Conservation (phyloP, 2,888 invertebrate species). For the Mimachlamys varia region DNA sequence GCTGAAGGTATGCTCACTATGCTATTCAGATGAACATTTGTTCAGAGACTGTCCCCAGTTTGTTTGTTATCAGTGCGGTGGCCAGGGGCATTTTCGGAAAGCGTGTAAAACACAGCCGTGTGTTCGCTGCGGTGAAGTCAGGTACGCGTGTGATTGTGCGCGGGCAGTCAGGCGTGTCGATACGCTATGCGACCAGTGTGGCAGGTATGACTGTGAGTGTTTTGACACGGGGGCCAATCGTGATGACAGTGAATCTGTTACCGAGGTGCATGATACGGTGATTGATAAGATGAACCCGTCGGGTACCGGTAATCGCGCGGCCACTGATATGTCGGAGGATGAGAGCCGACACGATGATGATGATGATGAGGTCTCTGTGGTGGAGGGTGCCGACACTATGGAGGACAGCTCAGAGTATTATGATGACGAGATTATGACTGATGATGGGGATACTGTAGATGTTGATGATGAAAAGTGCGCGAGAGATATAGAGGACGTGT, state of each 20-base stretch:
- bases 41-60: neutral
- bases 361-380: too few species aligned
- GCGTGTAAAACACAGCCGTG: neutral
- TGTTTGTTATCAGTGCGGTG: neutral
- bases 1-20: too few species aligned
- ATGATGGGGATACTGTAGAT: too few species aligned
- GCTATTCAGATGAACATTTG: too few species aligned
- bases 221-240: neutral
- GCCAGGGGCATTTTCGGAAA: neutral
- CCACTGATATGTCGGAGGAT: too few species aligned
- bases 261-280: neutral
- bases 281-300: neutral
- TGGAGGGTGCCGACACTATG: too few species aligned
- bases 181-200: neutral
- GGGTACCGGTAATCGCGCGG: too few species aligned
- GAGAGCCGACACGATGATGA: too few species aligned
- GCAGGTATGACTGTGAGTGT: neutral
- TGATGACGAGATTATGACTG: neutral
- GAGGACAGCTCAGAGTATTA: neutral
- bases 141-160: neutral
- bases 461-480: too few species aligned
- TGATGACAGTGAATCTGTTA: neutral
- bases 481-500: too few species aligned
- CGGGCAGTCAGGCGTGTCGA: neutral
- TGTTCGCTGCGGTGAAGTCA: neutral